Percentiles rank a stretch among this genome's conserved stretches.
phyloP scores from a whole-genome alignment of 2,888 invertebrate genomes.

The Camponotus fellah region DNA sequence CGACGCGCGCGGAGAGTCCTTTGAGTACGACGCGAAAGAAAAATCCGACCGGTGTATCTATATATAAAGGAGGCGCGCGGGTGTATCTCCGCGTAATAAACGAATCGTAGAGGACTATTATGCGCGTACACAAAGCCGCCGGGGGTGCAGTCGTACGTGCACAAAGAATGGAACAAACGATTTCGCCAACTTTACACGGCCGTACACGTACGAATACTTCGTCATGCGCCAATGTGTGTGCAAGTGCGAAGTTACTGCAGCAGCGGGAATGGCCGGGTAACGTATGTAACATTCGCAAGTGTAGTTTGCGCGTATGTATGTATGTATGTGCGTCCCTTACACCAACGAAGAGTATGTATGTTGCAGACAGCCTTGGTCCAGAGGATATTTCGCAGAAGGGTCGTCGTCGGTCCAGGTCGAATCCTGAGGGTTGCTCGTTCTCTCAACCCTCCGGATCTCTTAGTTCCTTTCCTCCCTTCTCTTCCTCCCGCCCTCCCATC shows the following conservation, averaged over 20 bases:
- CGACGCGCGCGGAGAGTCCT: constrained; percentile 34
- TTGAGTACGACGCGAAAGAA: constrained; percentile 42
- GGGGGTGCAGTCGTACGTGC: constrained; percentile 56
- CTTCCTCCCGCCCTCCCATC: constrained; percentile 53
- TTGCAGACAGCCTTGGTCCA: constrained; percentile 78
- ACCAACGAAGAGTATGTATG: constrained; percentile 59
- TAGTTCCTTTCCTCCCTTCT: constrained; percentile 37
- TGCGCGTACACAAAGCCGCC: constrained; percentile 57
- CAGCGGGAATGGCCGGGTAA: constrained; percentile 59
- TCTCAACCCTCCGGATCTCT: constrained; percentile 71
- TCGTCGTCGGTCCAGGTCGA: constrained; percentile 76
- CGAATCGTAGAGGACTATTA: constrained; percentile 65
- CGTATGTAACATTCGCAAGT: constrained; percentile 57
- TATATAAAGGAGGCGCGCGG: constrained; percentile 21
- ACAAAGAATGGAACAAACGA: constrained; percentile 74
- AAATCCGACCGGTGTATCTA: constrained; percentile 16
- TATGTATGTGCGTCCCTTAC: constrained; percentile 27
- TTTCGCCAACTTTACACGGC: constrained; percentile 70
- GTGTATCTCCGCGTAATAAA: constrained; percentile 64
- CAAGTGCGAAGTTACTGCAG: constrained; percentile 68
- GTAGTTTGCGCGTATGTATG: constrained; percentile 7
- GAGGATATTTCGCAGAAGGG: constrained; percentile 80
- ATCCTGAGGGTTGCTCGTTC: constrained; percentile 79
- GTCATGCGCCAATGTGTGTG: constrained; percentile 8
- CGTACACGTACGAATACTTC: constrained; percentile 47